Conservation (phyloP, 2,113 vertebrate genomes). For the Nycticebus coucang region DNA sequence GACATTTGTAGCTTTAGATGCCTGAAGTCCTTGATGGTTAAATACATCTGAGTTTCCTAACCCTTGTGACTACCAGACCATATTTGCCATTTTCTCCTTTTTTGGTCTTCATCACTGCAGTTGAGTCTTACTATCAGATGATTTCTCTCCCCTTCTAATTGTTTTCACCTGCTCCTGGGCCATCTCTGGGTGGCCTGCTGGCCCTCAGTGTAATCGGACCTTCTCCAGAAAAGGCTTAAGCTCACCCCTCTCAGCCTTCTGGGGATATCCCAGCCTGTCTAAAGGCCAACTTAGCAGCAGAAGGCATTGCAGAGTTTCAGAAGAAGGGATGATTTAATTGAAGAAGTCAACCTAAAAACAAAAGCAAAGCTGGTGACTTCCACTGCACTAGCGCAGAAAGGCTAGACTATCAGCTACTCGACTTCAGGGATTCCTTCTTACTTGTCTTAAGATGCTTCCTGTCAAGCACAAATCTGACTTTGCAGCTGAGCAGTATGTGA, state of each 20-base stretch:
- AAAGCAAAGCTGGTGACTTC: neutral
- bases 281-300: neutral
- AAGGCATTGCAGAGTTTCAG: neutral
- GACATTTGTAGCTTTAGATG: neutral
- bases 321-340: neutral
- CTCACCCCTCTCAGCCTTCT: neutral
- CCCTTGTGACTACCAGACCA: neutral
- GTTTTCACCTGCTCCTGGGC: neutral
- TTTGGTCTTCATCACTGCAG: neutral
- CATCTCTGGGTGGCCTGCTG: neutral
- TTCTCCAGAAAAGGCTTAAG: neutral
- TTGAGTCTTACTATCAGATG: neutral
- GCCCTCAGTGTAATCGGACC: neutral
- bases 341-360: neutral
- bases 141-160: neutral
- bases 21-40: neutral
- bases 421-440: neutral
- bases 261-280: neutral
- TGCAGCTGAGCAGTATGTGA: neutral
- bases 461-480: neutral
- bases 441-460: neutral
- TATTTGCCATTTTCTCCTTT: neutral
- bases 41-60: neutral
- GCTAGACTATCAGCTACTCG: neutral
- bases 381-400: neutral